Conservation (phyloP, 2,797 vertebrate species). For the Siniperca scherzeri region DNA sequence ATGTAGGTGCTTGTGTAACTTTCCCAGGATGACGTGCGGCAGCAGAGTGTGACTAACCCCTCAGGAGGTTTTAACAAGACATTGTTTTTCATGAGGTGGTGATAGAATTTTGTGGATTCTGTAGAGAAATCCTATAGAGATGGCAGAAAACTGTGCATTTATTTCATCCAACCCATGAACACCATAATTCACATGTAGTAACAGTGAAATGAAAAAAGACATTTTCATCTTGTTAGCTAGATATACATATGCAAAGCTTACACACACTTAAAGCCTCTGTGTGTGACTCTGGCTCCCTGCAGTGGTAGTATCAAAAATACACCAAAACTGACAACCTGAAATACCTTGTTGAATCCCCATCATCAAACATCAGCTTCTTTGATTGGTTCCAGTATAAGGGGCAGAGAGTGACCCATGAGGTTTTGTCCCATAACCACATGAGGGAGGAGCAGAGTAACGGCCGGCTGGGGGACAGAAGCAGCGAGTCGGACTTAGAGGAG, state of each 20-base stretch:
- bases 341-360: neutral
- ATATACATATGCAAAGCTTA: too few species aligned
- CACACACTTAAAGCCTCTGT: neutral
- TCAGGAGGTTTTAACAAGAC: too few species aligned
- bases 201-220: neutral
- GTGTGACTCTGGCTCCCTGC: neutral
- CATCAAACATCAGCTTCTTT: neutral
- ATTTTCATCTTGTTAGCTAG: neutral
- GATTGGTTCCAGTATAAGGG: conserved; percentile 80
- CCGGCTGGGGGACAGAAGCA: conserved; percentile 70
- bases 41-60: neutral
- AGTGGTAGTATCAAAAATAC: neutral
- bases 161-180: neutral
- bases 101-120: neutral
- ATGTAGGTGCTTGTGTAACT: neutral
- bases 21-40: neutral
- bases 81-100: neutral
- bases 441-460: conserved; percentile 83
- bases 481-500: conserved; percentile 79
- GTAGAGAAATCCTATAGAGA: neutral
- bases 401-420: conserved; percentile 84
- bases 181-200: too few species aligned
- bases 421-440: conserved; percentile 66
- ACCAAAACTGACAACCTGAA: neutral
- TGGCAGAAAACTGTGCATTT: accelerated